A percentile compares a stretch with the other conserved stretches of the same genome.
These are phyloP conservation scores for Callyntrura sp. DNA, from an alignment of 2,888 invertebrate genomes.

Conservation along the genomic window DNA sequence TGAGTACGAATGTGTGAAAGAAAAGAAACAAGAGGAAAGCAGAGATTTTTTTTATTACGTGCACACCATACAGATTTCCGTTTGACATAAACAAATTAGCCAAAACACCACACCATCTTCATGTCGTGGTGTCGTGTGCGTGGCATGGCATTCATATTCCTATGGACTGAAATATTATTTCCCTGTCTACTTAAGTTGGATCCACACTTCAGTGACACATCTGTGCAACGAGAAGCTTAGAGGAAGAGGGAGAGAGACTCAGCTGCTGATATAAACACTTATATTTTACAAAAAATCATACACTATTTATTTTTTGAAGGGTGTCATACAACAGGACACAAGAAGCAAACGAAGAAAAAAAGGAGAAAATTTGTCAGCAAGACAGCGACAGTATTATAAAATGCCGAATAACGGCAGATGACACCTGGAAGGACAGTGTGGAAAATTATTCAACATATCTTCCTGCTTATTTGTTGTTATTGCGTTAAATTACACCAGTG, in stretches of 20 bases:
- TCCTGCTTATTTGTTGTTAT: background rate
- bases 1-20: background rate
- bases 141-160: constrained; percentile 22
- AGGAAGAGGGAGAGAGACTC: constrained; percentile 33
- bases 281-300: constrained; percentile 35
- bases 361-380: constrained; percentile 25
- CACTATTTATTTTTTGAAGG: constrained; percentile 36
- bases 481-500: constrained; percentile 28
- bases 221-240: background rate
- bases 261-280: constrained; percentile 37
- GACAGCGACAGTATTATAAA: background rate
- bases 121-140: constrained; percentile 45
- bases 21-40: constrained; percentile 19
- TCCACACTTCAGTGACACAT: constrained; percentile 42
- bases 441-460: constrained; percentile 37
- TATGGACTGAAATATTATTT: background rate
- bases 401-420: constrained; percentile 6
- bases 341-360: background rate
- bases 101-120: constrained; percentile 53
- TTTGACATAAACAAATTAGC: constrained; percentile 74
- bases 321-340: constrained; percentile 34
- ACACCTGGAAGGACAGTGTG: constrained; percentile 56
- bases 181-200: background rate
- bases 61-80: constrained; percentile 41
- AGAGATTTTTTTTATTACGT: constrained; percentile 32